Conservation (phyloP, 2,888 invertebrate genomes). For the Altica lythri region DNA sequence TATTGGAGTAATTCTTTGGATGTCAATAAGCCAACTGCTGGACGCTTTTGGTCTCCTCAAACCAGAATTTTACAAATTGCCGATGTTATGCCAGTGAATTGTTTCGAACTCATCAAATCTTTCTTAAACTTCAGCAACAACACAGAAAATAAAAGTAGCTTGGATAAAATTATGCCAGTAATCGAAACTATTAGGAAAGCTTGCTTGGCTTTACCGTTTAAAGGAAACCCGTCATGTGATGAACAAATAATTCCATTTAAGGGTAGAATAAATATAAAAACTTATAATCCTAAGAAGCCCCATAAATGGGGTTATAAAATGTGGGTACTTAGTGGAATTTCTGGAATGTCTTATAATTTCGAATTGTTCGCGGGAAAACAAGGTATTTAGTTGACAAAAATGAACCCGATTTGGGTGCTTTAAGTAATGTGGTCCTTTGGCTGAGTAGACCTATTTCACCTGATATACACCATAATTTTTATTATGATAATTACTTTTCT, state of each 20-base stretch:
- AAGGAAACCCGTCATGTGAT: too few relatives aligned
- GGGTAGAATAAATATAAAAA: slow-evolving; percentile 40
- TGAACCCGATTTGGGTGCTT: too few relatives aligned
- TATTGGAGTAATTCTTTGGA: slow-evolving; percentile 16
- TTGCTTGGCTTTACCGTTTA: too few relatives aligned
- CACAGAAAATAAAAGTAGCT: slow-evolving; percentile 6
- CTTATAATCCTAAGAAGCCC: slow-evolving; percentile 26
- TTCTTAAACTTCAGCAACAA: slow-evolving; percentile 28
- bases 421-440: too few relatives aligned
- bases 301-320: slow-evolving; percentile 31
- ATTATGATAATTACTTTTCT: too few relatives aligned
- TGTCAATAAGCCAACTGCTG: slow-evolving; percentile 17
- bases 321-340: slow-evolving; percentile 27
- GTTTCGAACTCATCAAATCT: slow-evolving; percentile 27
- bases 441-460: too few relatives aligned
- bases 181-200: slow-evolving; percentile 20
- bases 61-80: slow-evolving; percentile 30
- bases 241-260: too few relatives aligned
- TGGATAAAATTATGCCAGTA: slow-evolving; percentile 29
- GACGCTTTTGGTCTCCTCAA: slow-evolving; percentile 19
- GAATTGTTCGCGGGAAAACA: slow-evolving; percentile 12
- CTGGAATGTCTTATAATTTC: slow-evolving; percentile 13
- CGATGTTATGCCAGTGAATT: slow-evolving; percentile 28
- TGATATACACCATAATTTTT: too few relatives aligned
- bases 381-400: not conserved